These are phyloP conservation scores for Cinclus cinclus DNA, from an alignment of 2,113 vertebrate genomes.

Conservation along the genomic window DNA sequence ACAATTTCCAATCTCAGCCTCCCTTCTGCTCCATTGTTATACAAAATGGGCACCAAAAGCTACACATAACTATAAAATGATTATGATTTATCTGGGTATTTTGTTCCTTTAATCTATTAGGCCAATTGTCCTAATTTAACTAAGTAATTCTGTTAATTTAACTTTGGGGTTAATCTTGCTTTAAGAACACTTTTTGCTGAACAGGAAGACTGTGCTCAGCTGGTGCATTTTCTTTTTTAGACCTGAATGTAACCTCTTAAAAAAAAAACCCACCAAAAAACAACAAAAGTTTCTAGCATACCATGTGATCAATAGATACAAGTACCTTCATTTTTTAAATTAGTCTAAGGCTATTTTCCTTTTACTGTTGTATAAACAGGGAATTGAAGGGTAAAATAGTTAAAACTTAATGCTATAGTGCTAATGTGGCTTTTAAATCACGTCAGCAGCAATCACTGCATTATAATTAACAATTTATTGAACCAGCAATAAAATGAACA, in stretches of 20 bases:
- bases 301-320: slow-evolving; percentile 77
- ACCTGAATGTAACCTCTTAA: slow-evolving; percentile 47
- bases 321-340: slow-evolving; percentile 81
- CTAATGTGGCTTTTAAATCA: slow-evolving; percentile 90
- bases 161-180: slow-evolving; percentile 57
- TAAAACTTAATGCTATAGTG: slow-evolving; percentile 89
- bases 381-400: slow-evolving; percentile 87
- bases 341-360: slow-evolving; percentile 78
- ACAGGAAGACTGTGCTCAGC: neutral
- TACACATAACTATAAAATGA: slow-evolving; percentile 34
- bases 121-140: slow-evolving; percentile 43
- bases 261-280: neutral
- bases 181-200: slow-evolving; percentile 38
- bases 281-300: slow-evolving; percentile 61
- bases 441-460: slow-evolving; percentile 88
- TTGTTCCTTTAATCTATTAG: slow-evolving; percentile 39
- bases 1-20: slow-evolving; percentile 1
- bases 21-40: slow-evolving; percentile 7
- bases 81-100: slow-evolving; percentile 12
- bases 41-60: slow-evolving; percentile 34
- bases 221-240: slow-evolving; percentile 35
- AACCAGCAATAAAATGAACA: slow-evolving; percentile 91
- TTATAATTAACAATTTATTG: slow-evolving; percentile 94
- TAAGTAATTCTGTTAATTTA: slow-evolving; percentile 50
- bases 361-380: slow-evolving; percentile 87